These are phyloP conservation scores for Trematocara variabile DNA, from an alignment of 2,113 vertebrate genomes.

Conservation along the genomic window DNA sequence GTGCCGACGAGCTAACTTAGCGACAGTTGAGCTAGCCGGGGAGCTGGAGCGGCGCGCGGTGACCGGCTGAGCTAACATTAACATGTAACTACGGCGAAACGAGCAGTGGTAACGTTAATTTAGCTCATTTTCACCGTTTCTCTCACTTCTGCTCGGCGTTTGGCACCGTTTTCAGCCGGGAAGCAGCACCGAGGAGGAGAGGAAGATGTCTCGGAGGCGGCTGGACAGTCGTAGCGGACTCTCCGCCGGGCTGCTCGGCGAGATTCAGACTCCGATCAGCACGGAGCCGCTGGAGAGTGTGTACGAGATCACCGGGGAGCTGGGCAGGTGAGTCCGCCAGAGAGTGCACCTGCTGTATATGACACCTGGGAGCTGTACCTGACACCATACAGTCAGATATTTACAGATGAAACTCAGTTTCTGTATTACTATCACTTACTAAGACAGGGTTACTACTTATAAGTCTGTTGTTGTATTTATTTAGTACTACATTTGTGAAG, in stretches of 20 bases:
- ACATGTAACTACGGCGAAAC: neutral
- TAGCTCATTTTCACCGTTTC: neutral
- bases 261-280: slow-evolving; percentile 81
- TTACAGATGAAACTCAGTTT: neutral
- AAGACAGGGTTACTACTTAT: neutral
- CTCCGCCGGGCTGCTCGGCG: slow-evolving; percentile 76
- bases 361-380: neutral
- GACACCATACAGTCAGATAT: neutral
- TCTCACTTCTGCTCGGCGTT: neutral
- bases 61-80: neutral
- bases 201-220: slow-evolving; percentile 78
- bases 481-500: neutral
- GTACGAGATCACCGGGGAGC: slow-evolving; percentile 82
- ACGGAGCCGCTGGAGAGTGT: slow-evolving; percentile 79
- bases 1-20: slow-evolving; percentile 44
- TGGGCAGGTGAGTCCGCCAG: slow-evolving; percentile 82
- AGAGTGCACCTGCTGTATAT: neutral
- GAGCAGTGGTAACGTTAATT: neutral
- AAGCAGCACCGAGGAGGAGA: neutral
- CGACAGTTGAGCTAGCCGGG: slow-evolving; percentile 18
- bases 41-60: neutral
- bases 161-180: neutral
- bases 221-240: slow-evolving; percentile 78
- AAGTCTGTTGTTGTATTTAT: neutral
- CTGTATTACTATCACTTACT: neutral